Percentiles rank a stretch among this genome's conserved stretches.
These are phyloP conservation scores for Pterobdella sp. DNA, from an alignment of 2,888 invertebrate species.

Conservation along the genomic window DNA sequence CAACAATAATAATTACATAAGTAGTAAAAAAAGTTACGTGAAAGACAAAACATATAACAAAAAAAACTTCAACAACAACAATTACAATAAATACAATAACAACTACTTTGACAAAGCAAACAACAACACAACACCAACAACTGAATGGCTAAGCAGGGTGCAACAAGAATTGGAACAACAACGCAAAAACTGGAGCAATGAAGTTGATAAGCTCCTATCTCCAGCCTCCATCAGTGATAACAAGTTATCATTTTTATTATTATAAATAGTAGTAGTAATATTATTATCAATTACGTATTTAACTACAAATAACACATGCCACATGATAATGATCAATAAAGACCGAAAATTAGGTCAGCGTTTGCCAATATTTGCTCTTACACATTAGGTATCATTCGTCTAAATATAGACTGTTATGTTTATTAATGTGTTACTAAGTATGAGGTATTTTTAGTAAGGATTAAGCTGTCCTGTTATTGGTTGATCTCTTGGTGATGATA, in stretches of 20 bases:
- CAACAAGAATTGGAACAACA: constrained; percentile 37
- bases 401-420: too few species aligned
- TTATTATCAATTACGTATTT: background rate
- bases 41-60: background rate
- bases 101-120: background rate
- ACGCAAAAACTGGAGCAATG: constrained; percentile 34
- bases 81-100: background rate
- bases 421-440: too few species aligned
- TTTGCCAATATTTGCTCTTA: too few species aligned
- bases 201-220: constrained; percentile 32
- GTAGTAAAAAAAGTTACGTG: background rate
- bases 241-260: too few species aligned
- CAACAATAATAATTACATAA: background rate
- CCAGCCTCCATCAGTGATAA: too few species aligned
- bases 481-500: too few species aligned
- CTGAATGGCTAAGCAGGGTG: constrained; percentile 36
- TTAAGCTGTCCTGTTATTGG: too few species aligned
- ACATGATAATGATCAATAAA: too few species aligned
- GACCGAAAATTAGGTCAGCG: too few species aligned
- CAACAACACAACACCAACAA: constrained; percentile 12
- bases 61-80: constrained; percentile 17
- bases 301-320: too few species aligned
- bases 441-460: too few species aligned
- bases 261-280: background rate
- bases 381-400: too few species aligned